These are phyloP conservation scores for Dryas iulia DNA, from an alignment of 1,140 invertebrate genomes.

Conservation along the genomic window DNA sequence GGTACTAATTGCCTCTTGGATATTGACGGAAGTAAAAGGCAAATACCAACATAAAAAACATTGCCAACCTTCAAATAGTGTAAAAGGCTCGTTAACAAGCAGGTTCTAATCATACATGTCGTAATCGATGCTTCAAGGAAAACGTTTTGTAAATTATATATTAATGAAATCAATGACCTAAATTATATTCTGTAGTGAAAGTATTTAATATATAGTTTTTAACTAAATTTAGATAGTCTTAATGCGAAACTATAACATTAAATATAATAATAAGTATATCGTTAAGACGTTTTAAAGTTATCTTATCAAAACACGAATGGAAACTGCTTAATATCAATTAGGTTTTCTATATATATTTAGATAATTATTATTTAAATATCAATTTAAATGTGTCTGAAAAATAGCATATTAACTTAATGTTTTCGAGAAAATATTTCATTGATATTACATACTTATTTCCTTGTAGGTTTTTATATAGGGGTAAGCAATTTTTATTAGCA, in stretches of 20 bases:
- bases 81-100: neutral
- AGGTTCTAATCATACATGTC: neutral
- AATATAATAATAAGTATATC: neutral
- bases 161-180: neutral
- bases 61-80: neutral
- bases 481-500: no score
- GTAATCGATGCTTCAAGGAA: neutral
- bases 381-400: no score
- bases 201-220: neutral
- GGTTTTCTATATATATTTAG: no score
- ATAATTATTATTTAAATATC: no score
- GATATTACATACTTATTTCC: no score
- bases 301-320: neutral
- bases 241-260: neutral
- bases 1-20: neutral
- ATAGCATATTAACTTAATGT: no score
- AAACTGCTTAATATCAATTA: no score
- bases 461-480: no score
- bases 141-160: neutral
- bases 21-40: neutral
- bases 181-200: neutral
- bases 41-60: neutral
- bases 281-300: neutral
- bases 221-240: neutral
- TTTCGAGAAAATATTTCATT: no score